Evolutionary conservation across 2,888 invertebrate genomes (phyloP).

Genomic region (Automeris io): DNA sequence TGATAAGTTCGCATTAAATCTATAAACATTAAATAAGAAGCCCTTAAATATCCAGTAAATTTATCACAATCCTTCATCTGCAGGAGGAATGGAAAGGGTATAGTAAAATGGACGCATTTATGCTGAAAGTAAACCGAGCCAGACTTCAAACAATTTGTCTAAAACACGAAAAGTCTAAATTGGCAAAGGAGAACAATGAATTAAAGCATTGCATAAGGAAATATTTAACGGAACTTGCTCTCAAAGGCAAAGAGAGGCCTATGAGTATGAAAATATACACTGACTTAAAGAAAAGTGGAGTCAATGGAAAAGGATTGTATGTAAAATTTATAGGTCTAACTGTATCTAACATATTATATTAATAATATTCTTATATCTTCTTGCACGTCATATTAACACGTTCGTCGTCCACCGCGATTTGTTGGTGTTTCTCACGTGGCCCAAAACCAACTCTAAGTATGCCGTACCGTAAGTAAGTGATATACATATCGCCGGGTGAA

Average conservation of each 20-base stretch:
- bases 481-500: no score
- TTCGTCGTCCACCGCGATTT: no score
- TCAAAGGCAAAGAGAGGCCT: conserved; percentile 55
- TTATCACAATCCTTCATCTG: conserved; percentile 6
- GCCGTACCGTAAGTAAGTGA: no score
- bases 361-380: conserved; percentile 7
- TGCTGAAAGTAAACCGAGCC: conserved; percentile 70
- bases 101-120: conserved; percentile 82
- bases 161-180: conserved; percentile 52
- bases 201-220: conserved; percentile 79
- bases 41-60: no score
- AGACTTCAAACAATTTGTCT: conserved; percentile 61
- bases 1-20: no score
- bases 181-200: conserved; percentile 79
- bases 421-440: no score
- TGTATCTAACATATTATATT: no score
- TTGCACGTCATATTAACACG: no score
- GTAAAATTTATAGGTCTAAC: conserved; percentile 15
- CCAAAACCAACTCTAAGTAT: no score
- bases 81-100: conserved; percentile 72
- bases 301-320: conserved; percentile 30
- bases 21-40: no score
- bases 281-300: conserved; percentile 33
- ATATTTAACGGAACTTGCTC: conserved; percentile 78
- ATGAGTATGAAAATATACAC: conserved; percentile 42